Base-by-base conservation (phyloP, 2,113 vertebrate genomes). In the Chaetops frenatus region DNA sequence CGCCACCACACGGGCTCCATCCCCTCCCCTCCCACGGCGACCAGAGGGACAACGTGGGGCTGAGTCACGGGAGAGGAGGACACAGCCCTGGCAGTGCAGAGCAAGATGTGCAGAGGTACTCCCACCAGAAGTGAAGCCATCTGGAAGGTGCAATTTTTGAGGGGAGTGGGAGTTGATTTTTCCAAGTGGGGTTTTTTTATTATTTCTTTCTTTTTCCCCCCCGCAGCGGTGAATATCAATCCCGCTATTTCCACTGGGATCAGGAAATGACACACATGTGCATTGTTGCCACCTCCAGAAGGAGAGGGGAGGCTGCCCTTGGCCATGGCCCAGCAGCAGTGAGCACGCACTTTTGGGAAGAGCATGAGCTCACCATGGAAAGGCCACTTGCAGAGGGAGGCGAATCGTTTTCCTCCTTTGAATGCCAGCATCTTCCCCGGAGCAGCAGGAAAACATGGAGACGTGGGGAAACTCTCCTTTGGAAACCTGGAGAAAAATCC, bases 181-280 rank as follows among this genome's bases (percentile, higher is more conserved):
- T 93, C 87, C 84, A 70, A 47, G 73, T 61, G 6, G 8, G 6
- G 11, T 47, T 23, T 28, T 3, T 2, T 29, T 51, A 61, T 4
- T 25, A 35, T 67, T 66, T 50, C 54, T 53, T 64, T 72, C 35
- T 4, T 21, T 62, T 71, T 58, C 38, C n/a, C 38, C 38, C n/a
- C 38, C 38, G 4, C 6, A 7, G 35, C 10, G 0, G 0, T 74
- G 88, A 62, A 6, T 74, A 66, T 87, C 53, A 82, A 6, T 70
- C 45, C 70, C 72, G 70, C 9, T 5, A 45, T 90, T 88, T 94
- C 81, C 90, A 85, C 76, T 60, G 42, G 56, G 47, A 7, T 64
- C 96, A 90, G 96, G 93, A 96, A 96, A 95, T 95, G 96, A 97
- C 94, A 95, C 92, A 92, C 89, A 91, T 95, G 73, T 84, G 81